A percentile compares a stretch with the other conserved stretches of the same genome.
Conservation (phyloP, 1,140 invertebrate genomes). For the Tribolium madens region DNA sequence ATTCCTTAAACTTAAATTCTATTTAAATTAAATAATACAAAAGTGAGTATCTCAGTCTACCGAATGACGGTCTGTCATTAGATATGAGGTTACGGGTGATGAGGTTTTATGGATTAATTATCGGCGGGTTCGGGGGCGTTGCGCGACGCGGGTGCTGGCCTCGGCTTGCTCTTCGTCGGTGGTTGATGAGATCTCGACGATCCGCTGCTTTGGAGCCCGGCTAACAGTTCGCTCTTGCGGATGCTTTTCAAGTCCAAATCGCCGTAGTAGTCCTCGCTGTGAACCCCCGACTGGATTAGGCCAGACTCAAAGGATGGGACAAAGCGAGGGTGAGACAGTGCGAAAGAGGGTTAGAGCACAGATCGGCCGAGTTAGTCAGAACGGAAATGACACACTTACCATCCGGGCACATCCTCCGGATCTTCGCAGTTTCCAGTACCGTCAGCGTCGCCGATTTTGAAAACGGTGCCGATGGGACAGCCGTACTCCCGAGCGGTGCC, state of each 20-base stretch:
- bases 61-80: slow-evolving; percentile 46
- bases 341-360: not conserved
- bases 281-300: slow-evolving; percentile 61
- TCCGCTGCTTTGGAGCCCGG: slow-evolving; percentile 79
- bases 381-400: slow-evolving; percentile 74
- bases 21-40: slow-evolving; percentile 52
- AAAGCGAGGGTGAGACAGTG: not conserved
- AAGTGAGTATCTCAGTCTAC: slow-evolving; percentile 45
- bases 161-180: slow-evolving; percentile 52
- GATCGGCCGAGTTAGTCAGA: not conserved
- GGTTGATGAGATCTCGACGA: slow-evolving; percentile 64
- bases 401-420: slow-evolving; percentile 93
- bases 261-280: slow-evolving; percentile 96
- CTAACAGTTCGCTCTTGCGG: slow-evolving; percentile 89
- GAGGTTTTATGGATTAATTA: slow-evolving; percentile 52
- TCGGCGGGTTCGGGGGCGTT: slow-evolving; percentile 59
- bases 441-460: slow-evolving; percentile 91
- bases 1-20: slow-evolving; percentile 37
- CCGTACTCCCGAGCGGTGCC: slow-evolving; percentile 92
- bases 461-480: slow-evolving; percentile 94
- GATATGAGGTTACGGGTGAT: slow-evolving; percentile 33
- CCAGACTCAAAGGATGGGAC: not conserved
- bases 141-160: slow-evolving; percentile 62
- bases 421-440: slow-evolving; percentile 93
- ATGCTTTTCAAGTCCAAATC: slow-evolving; percentile 93